Base-by-base conservation (phyloP, 2,888 invertebrate genomes). In the Coelopa pilipes region DNA sequence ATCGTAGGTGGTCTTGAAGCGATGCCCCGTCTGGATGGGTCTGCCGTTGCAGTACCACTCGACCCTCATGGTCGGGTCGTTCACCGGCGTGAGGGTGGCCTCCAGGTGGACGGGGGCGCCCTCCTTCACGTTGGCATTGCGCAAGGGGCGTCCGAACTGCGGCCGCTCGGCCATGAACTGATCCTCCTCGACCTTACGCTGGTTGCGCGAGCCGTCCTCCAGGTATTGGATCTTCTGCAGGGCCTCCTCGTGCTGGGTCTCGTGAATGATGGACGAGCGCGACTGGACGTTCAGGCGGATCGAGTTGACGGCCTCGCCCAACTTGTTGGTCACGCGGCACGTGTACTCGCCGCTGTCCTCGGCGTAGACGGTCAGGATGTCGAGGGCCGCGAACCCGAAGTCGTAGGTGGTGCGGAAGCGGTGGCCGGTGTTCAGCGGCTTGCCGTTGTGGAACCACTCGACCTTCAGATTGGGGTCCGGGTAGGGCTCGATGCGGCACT, bases 21-120 rank as follows among this genome's bases (percentile, higher is more conserved):
- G 92, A 86, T 98, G 98, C 67, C 98, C 96, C 84, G 94, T 94
- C 83, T 94, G 94, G 81, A 99, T 92, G 2, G 98, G 97, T 82
- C 93, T 91, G 70, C 97, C 98, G 88, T 99, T 96, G 87, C 96
- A 94, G 89, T 92, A 98, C 99, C 99, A 99, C 89, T 99, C 98
- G 12, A 99, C 97, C 79, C 93, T 93, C 98, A 99, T 98, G 11
- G 97, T 97, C 5, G 99, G 97, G 87, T 99, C 99, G 82, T 98
- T 98, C 53, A 98, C 96, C 0, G 99, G 99, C 0, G 97, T 96
- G 49, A 99, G 89, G 7, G 97, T 97, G 0, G 97, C 97, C 89
- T 98, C 98, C 80, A 98, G 89, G 87, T 98, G 98, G 74, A 96
- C 94, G 71, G 94, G 94, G 76, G 91, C 91, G 24, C 97, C 97